Percentiles rank a stretch among this genome's conserved stretches.
These are phyloP conservation scores for Mizuhopecten yessoensis DNA, from an alignment of 1,140 invertebrate species.

Conservation along the genomic window DNA sequence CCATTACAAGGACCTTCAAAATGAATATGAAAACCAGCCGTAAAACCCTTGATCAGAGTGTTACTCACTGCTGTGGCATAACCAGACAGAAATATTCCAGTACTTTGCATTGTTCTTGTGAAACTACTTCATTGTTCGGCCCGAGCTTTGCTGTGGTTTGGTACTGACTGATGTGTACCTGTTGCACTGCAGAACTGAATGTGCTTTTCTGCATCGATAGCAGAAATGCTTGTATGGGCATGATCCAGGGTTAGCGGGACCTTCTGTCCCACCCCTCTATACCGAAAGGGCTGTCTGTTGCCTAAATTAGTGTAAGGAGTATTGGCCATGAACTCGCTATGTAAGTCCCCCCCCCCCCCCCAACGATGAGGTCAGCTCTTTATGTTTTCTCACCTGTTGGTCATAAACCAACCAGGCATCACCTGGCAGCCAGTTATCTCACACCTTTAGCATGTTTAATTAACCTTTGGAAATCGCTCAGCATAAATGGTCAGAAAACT, in stretches of 20 bases:
- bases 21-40: constrained; percentile 12
- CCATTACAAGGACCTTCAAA: constrained; percentile 21
- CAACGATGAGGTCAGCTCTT: neutral
- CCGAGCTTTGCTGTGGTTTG: neutral
- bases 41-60: too few species aligned
- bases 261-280: neutral
- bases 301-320: neutral
- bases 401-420: constrained; percentile 47
- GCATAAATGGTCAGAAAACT: constrained; percentile 55
- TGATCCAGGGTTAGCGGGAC: neutral
- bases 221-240: neutral
- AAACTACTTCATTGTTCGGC: neutral
- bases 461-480: constrained; percentile 50
- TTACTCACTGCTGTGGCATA: too few species aligned
- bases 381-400: neutral
- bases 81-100: constrained; percentile 32
- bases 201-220: neutral
- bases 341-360: neutral
- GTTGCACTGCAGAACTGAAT: too few species aligned
- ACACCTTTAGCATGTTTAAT: constrained; percentile 54
- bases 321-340: constrained; percentile 46
- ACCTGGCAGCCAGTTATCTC: constrained; percentile 45
- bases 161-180: neutral
- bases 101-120: neutral
- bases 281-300: neutral